A percentile compares a stretch with the other conserved stretches of the same genome.
Conservation (phyloP, 2,797 vertebrate species). For the Ptychobarbus kaznakovi region DNA sequence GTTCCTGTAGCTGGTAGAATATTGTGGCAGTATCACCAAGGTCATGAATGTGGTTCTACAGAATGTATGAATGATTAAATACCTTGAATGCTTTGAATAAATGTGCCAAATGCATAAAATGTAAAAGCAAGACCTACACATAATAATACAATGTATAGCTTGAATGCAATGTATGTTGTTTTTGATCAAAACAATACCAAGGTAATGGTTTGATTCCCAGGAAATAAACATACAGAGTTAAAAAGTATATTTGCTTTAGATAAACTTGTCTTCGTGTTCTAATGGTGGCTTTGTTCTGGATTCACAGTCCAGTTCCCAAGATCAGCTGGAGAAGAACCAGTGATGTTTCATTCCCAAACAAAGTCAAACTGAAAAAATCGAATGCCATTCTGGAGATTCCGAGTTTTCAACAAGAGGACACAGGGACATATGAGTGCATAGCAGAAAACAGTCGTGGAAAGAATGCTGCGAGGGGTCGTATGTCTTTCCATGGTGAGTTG, state of each 20-base stretch:
- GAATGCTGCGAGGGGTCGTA: conserved; percentile 88
- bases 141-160: not conserved
- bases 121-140: not conserved
- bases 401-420: conserved; percentile 92
- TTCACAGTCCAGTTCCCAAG: conserved; percentile 88
- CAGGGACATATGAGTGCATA: conserved; percentile 91
- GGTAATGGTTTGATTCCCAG: not conserved
- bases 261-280: not conserved
- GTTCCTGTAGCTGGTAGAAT: not conserved
- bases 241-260: not conserved
- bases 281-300: not conserved
- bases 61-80: not conserved
- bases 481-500: conserved; percentile 91
- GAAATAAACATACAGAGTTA: not conserved
- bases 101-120: not conserved
- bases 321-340: conserved; percentile 94
- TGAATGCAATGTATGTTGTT: not conserved
- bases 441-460: conserved; percentile 93
- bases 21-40: not conserved
- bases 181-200: not conserved
- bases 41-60: not conserved
- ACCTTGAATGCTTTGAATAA: conserved; percentile 3
- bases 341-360: conserved; percentile 87
- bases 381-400: conserved; percentile 91
- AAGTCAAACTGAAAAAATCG: conserved; percentile 88